Evolutionary conservation across 1,140 invertebrate genomes (phyloP).

Genomic region (Euura lappo): DNA sequence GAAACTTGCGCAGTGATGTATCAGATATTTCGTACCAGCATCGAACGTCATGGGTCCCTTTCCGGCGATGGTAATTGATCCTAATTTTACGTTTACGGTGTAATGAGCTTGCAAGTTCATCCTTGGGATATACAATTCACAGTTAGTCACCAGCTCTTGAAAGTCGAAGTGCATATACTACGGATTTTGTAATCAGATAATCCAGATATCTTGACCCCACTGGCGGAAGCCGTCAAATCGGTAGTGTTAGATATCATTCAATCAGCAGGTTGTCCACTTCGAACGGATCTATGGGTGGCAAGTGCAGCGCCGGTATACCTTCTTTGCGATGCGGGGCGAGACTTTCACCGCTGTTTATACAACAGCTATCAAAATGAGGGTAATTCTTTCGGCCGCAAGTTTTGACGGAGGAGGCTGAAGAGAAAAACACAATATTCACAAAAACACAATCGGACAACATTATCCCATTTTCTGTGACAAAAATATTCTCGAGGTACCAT

Average conservation of each 20-base stretch:
- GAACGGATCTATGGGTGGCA: slow-evolving; percentile 69
- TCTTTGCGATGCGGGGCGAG: slow-evolving; percentile 44
- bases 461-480: too few species aligned
- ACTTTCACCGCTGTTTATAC: slow-evolving; percentile 52
- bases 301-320: slow-evolving; percentile 69
- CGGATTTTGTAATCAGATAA: slow-evolving; percentile 53
- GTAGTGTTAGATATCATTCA: slow-evolving; percentile 49
- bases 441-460: too few species aligned
- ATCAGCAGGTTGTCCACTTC: slow-evolving; percentile 57
- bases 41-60: slow-evolving; percentile 39
- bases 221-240: slow-evolving; percentile 56
- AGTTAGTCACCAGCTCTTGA: slow-evolving; percentile 55
- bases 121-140: slow-evolving; percentile 55
- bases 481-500: too few species aligned
- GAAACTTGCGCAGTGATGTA: too few species aligned
- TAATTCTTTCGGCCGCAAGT: slow-evolving; percentile 69
- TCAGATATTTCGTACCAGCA: slow-evolving; percentile 28
- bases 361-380: slow-evolving; percentile 64
- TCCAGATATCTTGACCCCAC: slow-evolving; percentile 61
- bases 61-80: slow-evolving; percentile 50
- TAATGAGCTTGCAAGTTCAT: slow-evolving; percentile 63
- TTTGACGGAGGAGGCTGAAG: slow-evolving; percentile 69
- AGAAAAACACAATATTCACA: slow-evolving; percentile 23
- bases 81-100: slow-evolving; percentile 59
- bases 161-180: slow-evolving; percentile 61